phyloP scores from a whole-genome alignment of 2,888 invertebrate species.

The Spicauda simplicius region DNA sequence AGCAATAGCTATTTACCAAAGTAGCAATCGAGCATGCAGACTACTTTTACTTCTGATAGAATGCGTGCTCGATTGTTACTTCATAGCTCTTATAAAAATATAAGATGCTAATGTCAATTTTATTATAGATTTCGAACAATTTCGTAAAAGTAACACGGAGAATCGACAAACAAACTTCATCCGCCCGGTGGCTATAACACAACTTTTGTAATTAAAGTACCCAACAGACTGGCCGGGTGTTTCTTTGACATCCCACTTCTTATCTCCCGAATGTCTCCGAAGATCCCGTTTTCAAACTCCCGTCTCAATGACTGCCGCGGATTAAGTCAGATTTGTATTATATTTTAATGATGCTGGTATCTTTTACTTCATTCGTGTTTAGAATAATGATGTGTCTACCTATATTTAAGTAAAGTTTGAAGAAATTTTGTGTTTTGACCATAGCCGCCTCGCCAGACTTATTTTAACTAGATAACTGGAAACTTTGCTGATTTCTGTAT shows the following conservation, averaged over 20 bases:
- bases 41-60: too few species aligned
- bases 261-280: conserved; percentile 6
- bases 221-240: conserved; percentile 5
- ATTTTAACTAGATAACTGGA: too few species aligned
- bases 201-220: conserved; percentile 31
- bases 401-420: too few species aligned
- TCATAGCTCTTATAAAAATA: too few species aligned
- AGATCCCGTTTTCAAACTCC: background rate
- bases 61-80: too few species aligned
- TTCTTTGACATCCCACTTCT: conserved; percentile 14
- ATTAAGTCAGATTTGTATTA: background rate
- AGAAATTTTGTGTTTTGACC: too few species aligned
- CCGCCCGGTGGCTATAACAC: conserved; percentile 1
- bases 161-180: conserved; percentile 16
- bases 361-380: background rate
- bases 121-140: background rate
- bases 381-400: too few species aligned
- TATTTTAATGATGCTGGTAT: background rate
- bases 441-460: too few species aligned
- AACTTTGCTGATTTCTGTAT: too few species aligned
- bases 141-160: conserved; percentile 1
- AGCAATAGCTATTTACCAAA: too few species aligned
- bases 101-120: background rate
- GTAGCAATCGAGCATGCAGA: too few species aligned
- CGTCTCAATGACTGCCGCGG: background rate